phyloP scores from a whole-genome alignment of 1,140 invertebrate genomes.

The Octopus bimaculoides region DNA sequence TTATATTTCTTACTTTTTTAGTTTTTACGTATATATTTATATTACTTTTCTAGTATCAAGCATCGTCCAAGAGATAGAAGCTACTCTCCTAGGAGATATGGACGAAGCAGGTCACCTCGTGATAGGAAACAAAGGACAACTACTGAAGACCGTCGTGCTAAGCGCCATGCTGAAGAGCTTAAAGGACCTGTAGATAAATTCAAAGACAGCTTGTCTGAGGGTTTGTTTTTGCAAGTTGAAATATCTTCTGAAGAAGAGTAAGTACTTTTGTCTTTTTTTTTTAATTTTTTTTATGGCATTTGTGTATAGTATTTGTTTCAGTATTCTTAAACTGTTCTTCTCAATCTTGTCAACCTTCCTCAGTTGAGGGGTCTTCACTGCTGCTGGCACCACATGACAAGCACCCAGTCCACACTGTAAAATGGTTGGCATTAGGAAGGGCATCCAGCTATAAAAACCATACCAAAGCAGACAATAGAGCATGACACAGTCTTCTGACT shows the following conservation, averaged over 20 bases:
- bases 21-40: too few relatives aligned
- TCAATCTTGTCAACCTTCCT: too few relatives aligned
- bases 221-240: constrained; percentile 61
- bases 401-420: too few relatives aligned
- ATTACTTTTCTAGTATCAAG: not conserved
- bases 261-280: constrained; percentile 18
- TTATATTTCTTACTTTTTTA: not conserved
- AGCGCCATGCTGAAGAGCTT: constrained; percentile 10
- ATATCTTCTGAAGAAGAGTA: constrained; percentile 54
- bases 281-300: too few relatives aligned
- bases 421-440: too few relatives aligned
- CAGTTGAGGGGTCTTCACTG: too few relatives aligned
- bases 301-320: too few relatives aligned
- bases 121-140: constrained; percentile 43
- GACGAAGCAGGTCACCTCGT: constrained; percentile 30
- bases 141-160: constrained; percentile 22
- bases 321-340: too few relatives aligned
- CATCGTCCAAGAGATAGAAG: constrained; percentile 14
- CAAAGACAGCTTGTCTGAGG: constrained; percentile 82
- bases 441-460: too few relatives aligned
- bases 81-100: constrained; percentile 17
- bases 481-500: too few relatives aligned
- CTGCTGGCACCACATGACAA: too few relatives aligned
- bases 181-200: constrained; percentile 64
- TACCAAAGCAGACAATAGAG: too few relatives aligned